Evolutionary conservation across 1,140 invertebrate species (phyloP).

Genomic region (Triops cancriformis): DNA sequence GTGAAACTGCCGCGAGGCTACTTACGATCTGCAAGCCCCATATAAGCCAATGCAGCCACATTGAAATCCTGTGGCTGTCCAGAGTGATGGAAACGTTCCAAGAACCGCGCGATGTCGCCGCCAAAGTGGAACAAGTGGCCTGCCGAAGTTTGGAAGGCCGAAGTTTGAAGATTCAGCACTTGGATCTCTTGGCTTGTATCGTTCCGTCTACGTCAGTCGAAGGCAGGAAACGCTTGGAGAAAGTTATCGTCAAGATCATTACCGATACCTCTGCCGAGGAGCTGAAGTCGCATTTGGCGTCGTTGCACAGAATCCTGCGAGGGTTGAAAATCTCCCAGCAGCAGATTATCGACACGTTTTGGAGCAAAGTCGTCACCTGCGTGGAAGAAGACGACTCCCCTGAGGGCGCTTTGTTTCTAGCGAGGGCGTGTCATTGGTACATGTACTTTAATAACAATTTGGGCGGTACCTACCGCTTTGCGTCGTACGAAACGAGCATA

Average conservation of each 20-base stretch:
- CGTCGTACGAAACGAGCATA: conserved; percentile 40
- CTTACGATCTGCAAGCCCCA: neutral
- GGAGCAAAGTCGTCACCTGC: conserved; percentile 23
- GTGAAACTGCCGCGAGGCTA: neutral
- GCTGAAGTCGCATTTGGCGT: neutral
- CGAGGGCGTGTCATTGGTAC: conserved; percentile 36
- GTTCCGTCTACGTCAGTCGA: conserved; percentile 8
- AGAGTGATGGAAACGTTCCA: conserved; percentile 13
- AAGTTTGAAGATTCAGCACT: neutral
- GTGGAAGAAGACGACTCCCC: neutral
- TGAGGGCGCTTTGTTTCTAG: conserved; percentile 14
- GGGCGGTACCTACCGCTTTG: conserved; percentile 41
- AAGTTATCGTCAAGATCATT: neutral
- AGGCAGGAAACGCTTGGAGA: conserved; percentile 1
- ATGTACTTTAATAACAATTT: conserved; percentile 47
- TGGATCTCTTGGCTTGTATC: conserved; percentile 18
- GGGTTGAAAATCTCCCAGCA: conserved; percentile 22
- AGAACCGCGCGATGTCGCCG: conserved; percentile 17
- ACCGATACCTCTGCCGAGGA: neutral
- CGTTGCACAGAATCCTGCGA: conserved; percentile 24
- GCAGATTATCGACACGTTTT: conserved; percentile 29
- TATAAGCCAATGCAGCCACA: neutral
- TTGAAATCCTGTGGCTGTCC: conserved; percentile 19
- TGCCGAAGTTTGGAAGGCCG: conserved; percentile 13
- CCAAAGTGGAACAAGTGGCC: conserved; percentile 14